Evolutionary conservation across 35 echinoderm and acorn worm species (phyloP), one percentile per base, ranked within the genome.

Genomic region (Heliocidaris tuberculata): DNA sequence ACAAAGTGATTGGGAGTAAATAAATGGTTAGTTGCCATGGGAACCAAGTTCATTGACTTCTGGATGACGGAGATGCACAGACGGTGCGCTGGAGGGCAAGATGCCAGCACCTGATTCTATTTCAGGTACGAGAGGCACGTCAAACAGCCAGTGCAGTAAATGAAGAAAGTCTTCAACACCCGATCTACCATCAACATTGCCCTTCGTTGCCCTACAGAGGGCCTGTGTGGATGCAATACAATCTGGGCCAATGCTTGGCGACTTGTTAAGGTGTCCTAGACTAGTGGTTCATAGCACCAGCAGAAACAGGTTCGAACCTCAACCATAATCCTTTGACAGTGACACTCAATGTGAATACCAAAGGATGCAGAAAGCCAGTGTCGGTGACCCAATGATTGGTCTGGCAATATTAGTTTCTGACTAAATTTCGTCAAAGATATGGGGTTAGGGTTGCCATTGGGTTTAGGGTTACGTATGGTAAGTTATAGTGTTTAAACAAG

Each of bases 1-100:
- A 78, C 65, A 78, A 78, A 78, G 65, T 78, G 65, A 78, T 78
- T 78, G 65, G 65, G 65, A 78, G 65, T 78, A 78, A 78, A 78
- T 78, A 78, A 78, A 89, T 13, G 87, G 87, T 89, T 19, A 89
- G 87, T 89, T 89, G 87, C 87, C 87, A 89, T 31, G 87, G 87
- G 29, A 89, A 89, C 87, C 87, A 31, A 48, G 87, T 89, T 89
- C 87, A 89, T 42, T 89, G 87, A 89, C 87, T 89, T 30, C 87
- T 48, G 47, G 31, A 89, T 48, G 47, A 48, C 47, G 87, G 31
- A 89, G 87, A 17, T 48, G 47, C 10, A 88, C 86, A 60, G 59
- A 60, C 59, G 59, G 59, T 70, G 65, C 2, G 65, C 65, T 78
- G 19, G 65, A 78, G 65, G 65, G 65, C 65, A 78, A 78, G 65